Base-by-base conservation (phyloP, 2,797 vertebrate species). In the Acanthornis magna region DNA sequence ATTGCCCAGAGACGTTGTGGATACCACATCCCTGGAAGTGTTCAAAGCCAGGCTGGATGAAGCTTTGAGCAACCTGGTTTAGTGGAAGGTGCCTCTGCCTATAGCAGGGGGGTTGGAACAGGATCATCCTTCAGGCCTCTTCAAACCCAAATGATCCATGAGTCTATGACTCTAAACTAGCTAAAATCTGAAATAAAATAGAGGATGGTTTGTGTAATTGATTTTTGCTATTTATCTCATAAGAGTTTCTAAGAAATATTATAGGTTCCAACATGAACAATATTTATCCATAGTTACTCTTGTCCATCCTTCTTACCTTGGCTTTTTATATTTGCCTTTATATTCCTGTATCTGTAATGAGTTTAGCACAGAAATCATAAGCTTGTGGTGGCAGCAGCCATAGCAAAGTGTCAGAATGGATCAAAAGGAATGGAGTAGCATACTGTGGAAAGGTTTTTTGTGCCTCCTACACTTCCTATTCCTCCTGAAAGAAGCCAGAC, bases 101-200 rank as follows among this genome's bases (percentile, higher is more conserved):
- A 10, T 6, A 29, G n/a, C 3, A 58, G 7, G 2, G 3, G 1
- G 0, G 4, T 16, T 71, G 21, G 30, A 53, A 34, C 25, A 40
- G 53, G 14, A 22, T 58, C 15, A 11, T 30, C 23, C 70, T 57
- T 57, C 22, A 42, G 34, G 22, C 5, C 10, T 3, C 30, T 68
- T 75, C 32, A 18, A 63, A 57, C 13, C 5, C 63, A 16, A 40
- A 16, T 32, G 4, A 18, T 62, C 23, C 32, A 27, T 36, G 30
- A 20, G 16, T n/a, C 34, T n/a, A 11, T 55, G 13, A 62, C 16
- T 30, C 20, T 11, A 51, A 71, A 57, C 2, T 29, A 42, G 15
- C 6, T 2, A 4, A 89, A 76, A 61, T 74, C 36, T 36, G 17
- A 26, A 70, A 60, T 45, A 55, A 38, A 25, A 22, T 10, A 5